Base-by-base conservation (phyloP, 2,888 invertebrate genomes). In the Galeopsomyia nigrocyanea region DNA sequence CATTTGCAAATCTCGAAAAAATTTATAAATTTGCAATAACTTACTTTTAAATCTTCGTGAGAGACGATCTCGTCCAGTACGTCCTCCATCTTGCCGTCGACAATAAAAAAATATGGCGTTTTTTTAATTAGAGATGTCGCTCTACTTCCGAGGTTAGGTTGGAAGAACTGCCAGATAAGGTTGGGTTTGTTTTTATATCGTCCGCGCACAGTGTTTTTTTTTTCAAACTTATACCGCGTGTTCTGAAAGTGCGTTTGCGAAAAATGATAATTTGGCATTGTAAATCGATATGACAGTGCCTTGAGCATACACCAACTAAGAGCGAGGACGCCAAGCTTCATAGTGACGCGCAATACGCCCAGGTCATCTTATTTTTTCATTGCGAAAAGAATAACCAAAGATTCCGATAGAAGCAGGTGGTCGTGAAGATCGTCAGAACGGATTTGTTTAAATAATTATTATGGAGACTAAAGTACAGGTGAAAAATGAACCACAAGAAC, bases 11-110 rank as follows among this genome's bases (percentile, higher is more conserved):
- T 47, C 53, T 46, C 66, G 22, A 65, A 49, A 61, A 56, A 53
- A 57, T 47, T 16, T 55, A 21, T 31, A 26, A 50, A 26, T 47
- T 66, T 57, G 51, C 10, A 50, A 14, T 50, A 17, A 68, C 75
- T 74, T 89, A 95, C 95, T 90, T 94, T 93, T 84, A 96, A 90
- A 87, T 95, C 95, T 80, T 94, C 94, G 21, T 92, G 91, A 56
- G 93, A 91, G 74, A 95, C 95, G 66, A 92, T 90, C 87, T 95
- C 95, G 79, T 94, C 92, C 78, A 95, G 87, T 77, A 95, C 89
- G 84, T 94, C 94, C 80, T 94, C 94, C 95, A 95, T 94, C 72
- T 79, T 83, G 63, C 46, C 55, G 57, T 47, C 47, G n/a, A 56
- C 66, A 61, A 67, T 47, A 66, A 66, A 70, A 71, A 61, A 57